phyloP scores from a whole-genome alignment of 2,888 invertebrate genomes.

The Chrysolina oricalcia region DNA sequence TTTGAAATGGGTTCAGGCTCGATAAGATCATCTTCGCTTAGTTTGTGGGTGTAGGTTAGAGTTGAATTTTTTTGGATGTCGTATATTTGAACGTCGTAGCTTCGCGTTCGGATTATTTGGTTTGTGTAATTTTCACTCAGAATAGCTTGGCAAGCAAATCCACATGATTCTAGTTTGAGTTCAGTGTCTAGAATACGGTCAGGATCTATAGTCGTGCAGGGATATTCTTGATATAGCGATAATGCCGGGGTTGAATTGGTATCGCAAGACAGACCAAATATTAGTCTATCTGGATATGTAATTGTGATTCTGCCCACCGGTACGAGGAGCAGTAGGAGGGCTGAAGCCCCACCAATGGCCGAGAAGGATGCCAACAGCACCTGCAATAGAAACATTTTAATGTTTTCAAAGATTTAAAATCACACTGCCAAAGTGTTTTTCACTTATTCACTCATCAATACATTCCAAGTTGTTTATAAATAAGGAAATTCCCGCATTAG shows the following conservation, averaged over 20 bases:
- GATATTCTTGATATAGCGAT: constrained; percentile 72
- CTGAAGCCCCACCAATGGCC: constrained; percentile 78
- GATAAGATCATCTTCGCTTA: constrained; percentile 55
- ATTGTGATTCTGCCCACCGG: constrained; percentile 82
- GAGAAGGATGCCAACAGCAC: constrained; percentile 80
- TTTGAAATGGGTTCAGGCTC: constrained; percentile 59
- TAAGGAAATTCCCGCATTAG: background rate
- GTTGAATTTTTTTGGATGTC: constrained; percentile 66
- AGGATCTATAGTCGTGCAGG: constrained; percentile 71
- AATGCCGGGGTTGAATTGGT: constrained; percentile 62
- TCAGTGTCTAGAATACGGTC: constrained; percentile 68
- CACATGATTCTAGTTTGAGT: constrained; percentile 75
- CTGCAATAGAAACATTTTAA: constrained; percentile 70
- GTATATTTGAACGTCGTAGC: constrained; percentile 75
- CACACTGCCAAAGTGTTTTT: background rate
- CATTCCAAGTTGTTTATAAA: background rate
- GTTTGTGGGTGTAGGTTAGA: constrained; percentile 70
- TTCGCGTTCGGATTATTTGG: constrained; percentile 72
- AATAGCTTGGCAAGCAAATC: constrained; percentile 76
- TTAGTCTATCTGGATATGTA: constrained; percentile 77
- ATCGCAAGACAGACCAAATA: constrained; percentile 76
- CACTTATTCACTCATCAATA: background rate
- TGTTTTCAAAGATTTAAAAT: background rate
- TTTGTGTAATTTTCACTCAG: constrained; percentile 71
- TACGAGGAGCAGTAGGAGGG: constrained; percentile 80